Evolutionary conservation across 1,140 invertebrate genomes (phyloP), one percentile per base, ranked within the genome.

Genomic region (Drosophila truncata): DNA sequence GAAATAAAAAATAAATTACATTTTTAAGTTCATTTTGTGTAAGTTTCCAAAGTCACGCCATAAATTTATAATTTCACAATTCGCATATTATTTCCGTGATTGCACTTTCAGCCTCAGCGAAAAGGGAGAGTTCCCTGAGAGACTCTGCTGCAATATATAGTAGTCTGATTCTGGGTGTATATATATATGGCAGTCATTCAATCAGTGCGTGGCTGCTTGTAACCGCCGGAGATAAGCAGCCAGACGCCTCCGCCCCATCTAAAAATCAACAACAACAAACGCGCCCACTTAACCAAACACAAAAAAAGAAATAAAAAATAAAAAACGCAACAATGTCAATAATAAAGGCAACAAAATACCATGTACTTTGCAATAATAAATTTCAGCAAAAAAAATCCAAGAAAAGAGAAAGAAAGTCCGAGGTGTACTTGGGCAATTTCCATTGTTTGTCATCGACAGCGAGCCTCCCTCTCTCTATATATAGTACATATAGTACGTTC

Each of bases 151-250:
- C 62, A 59, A 60, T 47, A 61, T 49, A 55, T 55, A 55, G 52
- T 37, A 44, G 41, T 44, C 52, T 60, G 29, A 60, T 41, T 72
- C 57, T 50, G 60, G 20, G 42, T 7, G 16, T 37, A 35, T 20
- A 11, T 9, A 29, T 50, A 49, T 39, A n/a, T 50, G n/a, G 3
- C 33, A 46, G 66, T 33, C 83, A 87, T 65, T 77, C 80, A 66
- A 82, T 82, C 71, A 66, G 63, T 87, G 83, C 80, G 76, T 87
- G 83, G 60, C 73, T 82, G 66, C 54, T 57, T 59, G 52, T 77
- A 87, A 87, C 86, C 83, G 55, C 52, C 42, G 16, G 35, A 55
- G 72, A 78, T 77, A 77, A 78, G 72, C 41, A 25, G 13, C 35
- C 72, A 55, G 52, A 49, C 66, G 39, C 33, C 42, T 31, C 39